These are phyloP conservation scores for Eidolon helvum DNA, from an alignment of 2,113 vertebrate genomes.

Conservation along the genomic window DNA sequence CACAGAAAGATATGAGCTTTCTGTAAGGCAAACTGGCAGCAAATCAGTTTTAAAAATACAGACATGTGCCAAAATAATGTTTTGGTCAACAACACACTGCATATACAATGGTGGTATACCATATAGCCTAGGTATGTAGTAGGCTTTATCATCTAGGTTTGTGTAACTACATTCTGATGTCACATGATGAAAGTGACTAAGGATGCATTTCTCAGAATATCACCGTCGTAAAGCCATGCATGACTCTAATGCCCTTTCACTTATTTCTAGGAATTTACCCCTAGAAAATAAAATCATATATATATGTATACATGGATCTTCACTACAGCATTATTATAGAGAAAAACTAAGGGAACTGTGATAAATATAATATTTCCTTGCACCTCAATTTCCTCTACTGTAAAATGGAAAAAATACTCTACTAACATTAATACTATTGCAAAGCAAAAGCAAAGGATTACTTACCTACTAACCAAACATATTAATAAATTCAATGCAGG, in stretches of 20 bases:
- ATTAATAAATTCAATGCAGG: conserved; percentile 96
- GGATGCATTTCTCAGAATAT: background rate
- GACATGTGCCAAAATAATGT: background rate
- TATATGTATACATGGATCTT: background rate
- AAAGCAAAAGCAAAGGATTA: conserved; percentile 5
- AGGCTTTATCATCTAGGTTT: background rate
- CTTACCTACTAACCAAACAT: conserved; percentile 97
- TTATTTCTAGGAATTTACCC: background rate
- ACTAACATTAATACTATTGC: background rate
- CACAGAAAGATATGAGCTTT: background rate
- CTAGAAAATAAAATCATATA: too few relatives aligned
- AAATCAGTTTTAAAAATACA: conserved; percentile 3
- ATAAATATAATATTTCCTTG: background rate
- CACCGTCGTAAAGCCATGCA: background rate
- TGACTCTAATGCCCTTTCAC: background rate
- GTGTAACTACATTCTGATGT: background rate
- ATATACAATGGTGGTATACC: background rate
- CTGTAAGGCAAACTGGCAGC: background rate
- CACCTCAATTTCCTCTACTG: background rate
- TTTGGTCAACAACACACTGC: background rate
- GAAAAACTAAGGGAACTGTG: background rate
- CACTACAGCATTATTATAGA: background rate
- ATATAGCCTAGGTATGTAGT: background rate
- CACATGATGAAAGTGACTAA: background rate
- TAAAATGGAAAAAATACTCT: background rate